Conservation (phyloP, 2,797 vertebrate species). For the Pseudomugil tenellus region DNA sequence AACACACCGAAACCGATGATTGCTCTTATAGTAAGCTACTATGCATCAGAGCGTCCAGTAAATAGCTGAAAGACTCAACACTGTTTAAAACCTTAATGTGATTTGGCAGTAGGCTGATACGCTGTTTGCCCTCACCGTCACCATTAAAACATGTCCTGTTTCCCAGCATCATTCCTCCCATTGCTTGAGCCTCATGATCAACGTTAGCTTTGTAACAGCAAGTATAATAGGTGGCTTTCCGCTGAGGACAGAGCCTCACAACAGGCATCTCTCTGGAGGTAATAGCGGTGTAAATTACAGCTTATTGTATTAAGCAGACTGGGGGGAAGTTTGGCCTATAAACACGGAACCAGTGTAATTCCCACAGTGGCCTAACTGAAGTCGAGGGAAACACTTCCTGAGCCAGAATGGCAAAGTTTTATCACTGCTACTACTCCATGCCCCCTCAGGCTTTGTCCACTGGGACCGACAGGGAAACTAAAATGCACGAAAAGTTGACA, state of each 20-base stretch:
- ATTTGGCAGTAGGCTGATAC: slow-evolving; percentile 19
- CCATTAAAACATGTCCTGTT: slow-evolving; percentile 34
- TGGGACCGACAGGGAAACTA: slow-evolving; percentile 53
- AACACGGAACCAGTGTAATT: slow-evolving; percentile 77
- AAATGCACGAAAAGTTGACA: slow-evolving; percentile 55
- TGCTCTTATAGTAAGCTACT: not conserved
- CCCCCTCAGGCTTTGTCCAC: slow-evolving; percentile 31
- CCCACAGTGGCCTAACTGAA: slow-evolving; percentile 65
- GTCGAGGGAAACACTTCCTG: slow-evolving; percentile 75
- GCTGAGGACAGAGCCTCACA: slow-evolving; percentile 59
- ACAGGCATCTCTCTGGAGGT: slow-evolving; percentile 74
- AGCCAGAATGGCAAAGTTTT: slow-evolving; percentile 52
- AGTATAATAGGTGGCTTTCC: slow-evolving; percentile 73
- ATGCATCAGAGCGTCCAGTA: not conserved
- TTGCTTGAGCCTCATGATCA: slow-evolving; percentile 64
- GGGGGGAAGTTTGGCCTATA: slow-evolving; percentile 67
- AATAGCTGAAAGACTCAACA: slow-evolving; percentile 7
- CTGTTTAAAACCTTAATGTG: slow-evolving; percentile 34
- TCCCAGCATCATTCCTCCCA: slow-evolving; percentile 39
- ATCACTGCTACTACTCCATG: slow-evolving; percentile 24
- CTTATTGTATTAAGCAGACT: slow-evolving; percentile 78
- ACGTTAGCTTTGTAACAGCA: slow-evolving; percentile 59
- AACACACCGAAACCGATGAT: not conserved
- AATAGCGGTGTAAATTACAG: slow-evolving; percentile 81
- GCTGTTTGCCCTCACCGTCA: not conserved